Evolutionary conservation across 2,113 vertebrate species (phyloP).

Genomic region (Notiomystis cincta): DNA sequence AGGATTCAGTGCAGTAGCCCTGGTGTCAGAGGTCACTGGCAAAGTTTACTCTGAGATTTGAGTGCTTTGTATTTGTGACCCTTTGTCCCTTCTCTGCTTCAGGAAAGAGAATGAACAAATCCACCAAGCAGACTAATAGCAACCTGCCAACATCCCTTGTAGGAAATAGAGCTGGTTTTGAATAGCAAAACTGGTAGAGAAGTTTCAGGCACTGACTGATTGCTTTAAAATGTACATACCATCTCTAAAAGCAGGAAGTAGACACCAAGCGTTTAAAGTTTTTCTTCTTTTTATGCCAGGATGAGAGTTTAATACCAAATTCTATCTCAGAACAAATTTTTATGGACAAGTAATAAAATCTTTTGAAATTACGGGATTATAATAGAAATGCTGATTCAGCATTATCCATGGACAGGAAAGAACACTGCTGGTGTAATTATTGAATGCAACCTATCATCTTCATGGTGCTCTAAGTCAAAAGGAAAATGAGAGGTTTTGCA

Average conservation of each 20-base stretch:
- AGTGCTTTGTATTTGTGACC: neutral
- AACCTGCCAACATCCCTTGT: neutral
- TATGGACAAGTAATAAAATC: slow-evolving; percentile 17
- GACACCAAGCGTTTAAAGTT: neutral
- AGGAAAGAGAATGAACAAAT: neutral
- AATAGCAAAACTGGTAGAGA: slow-evolving; percentile 14
- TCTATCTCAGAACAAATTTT: slow-evolving; percentile 29
- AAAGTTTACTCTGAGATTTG: neutral
- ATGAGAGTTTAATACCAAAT: slow-evolving; percentile 35
- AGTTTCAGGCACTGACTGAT: neutral
- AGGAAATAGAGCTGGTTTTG: neutral
- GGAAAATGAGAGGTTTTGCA: slow-evolving; percentile 39
- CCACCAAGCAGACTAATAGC: neutral
- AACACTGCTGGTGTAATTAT: neutral
- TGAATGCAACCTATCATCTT: slow-evolving; percentile 12
- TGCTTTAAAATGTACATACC: neutral
- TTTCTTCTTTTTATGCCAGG: slow-evolving; percentile 37
- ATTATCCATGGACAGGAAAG: slow-evolving; percentile 34
- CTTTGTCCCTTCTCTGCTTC: neutral
- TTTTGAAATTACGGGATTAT: slow-evolving; percentile 56
- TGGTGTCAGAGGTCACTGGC: neutral
- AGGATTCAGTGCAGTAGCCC: neutral
- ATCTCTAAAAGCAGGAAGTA: neutral
- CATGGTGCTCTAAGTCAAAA: slow-evolving; percentile 22
- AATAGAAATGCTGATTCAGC: slow-evolving; percentile 23